phyloP scores from a whole-genome alignment of 2,888 invertebrate species.

The Troides helena region DNA sequence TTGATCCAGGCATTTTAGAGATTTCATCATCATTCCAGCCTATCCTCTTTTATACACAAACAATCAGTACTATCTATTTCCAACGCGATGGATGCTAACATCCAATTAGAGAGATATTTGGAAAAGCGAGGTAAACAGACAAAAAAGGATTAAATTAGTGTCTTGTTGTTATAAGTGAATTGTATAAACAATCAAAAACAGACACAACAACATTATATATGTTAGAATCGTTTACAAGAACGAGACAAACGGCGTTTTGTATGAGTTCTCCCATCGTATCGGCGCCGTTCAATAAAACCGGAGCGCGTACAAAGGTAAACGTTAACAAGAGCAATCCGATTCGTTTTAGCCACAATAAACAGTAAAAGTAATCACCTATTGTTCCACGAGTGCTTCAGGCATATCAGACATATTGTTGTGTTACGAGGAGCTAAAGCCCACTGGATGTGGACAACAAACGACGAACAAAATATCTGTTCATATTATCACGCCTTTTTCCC shows the following conservation, averaged over 20 bases:
- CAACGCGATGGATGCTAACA: no score
- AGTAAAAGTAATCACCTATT: conserved; percentile 54
- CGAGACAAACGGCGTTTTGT: conserved; percentile 23
- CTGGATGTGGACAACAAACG: conserved; percentile 29
- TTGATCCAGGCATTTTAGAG: no score
- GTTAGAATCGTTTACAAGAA: conserved; percentile 2
- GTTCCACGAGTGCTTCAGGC: conserved; percentile 42
- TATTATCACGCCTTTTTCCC: no score
- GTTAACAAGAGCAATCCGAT: conserved; percentile 41
- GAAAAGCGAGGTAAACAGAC: no score
- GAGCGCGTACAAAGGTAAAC: conserved; percentile 32
- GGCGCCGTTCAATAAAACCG: conserved; percentile 32
- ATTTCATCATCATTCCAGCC: no score
- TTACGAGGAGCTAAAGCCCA: conserved; percentile 21
- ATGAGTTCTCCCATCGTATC: conserved; percentile 19
- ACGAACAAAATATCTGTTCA: not conserved
- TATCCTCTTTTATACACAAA: no score
- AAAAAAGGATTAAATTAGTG: no score
- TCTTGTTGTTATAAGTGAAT: no score
- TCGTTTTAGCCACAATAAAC: conserved; percentile 46
- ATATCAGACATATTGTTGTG: conserved; percentile 37
- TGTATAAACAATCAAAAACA: no score
- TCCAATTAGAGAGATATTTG: no score
- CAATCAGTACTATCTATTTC: no score
- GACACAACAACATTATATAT: no score